Conservation (phyloP, 2,888 invertebrate species). For the Drosophila engyochracea region DNA sequence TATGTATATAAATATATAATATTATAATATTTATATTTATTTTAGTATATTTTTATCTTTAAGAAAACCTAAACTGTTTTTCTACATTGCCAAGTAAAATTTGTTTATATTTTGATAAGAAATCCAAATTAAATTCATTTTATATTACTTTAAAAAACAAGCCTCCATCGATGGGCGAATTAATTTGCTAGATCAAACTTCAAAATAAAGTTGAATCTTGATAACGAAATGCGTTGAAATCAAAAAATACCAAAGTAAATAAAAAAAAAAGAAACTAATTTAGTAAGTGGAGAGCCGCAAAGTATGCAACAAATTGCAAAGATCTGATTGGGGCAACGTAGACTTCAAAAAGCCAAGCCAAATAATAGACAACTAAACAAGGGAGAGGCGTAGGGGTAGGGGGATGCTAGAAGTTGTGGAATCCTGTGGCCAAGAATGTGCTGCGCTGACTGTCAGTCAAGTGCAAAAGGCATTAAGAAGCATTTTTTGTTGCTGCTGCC, state of each 20-base stretch:
- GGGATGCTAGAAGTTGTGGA: background rate
- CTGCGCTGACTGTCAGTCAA: slow-evolving; percentile 62
- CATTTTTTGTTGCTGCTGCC: slow-evolving; percentile 67
- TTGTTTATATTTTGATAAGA: too few species aligned
- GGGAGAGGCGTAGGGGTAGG: background rate
- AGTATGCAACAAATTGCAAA: slow-evolving; percentile 73
- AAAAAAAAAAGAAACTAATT: slow-evolving; percentile 55
- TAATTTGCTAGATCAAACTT: slow-evolving; percentile 33
- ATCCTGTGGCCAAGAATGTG: background rate
- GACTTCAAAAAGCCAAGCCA: slow-evolving; percentile 55
- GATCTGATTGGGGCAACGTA: slow-evolving; percentile 29
- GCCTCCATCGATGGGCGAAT: background rate
- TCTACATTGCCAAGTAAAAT: too few species aligned
- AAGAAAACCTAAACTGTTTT: too few species aligned
- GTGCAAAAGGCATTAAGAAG: slow-evolving; percentile 70
- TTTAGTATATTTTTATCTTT: too few species aligned
- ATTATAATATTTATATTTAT: too few species aligned
- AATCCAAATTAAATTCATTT: background rate
- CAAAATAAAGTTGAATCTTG: slow-evolving; percentile 29
- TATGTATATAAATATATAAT: too few species aligned
- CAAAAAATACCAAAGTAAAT: background rate
- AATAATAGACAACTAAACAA: slow-evolving; percentile 45
- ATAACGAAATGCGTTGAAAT: slow-evolving; percentile 15
- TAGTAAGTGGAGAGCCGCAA: slow-evolving; percentile 60
- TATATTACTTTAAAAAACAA: background rate